Conservation (phyloP, 2,888 invertebrate genomes). For the Liposcelis brunnea region DNA sequence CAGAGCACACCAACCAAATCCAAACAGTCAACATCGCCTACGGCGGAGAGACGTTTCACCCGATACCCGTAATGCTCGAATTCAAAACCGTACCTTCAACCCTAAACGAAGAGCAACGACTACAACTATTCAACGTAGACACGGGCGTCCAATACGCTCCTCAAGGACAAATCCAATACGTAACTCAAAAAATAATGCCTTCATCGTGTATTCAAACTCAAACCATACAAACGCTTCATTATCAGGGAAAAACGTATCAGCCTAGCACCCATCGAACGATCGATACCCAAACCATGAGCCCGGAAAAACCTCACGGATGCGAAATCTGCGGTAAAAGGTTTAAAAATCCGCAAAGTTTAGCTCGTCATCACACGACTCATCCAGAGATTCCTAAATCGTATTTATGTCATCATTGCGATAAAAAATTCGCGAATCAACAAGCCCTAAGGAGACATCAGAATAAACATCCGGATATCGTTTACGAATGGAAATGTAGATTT, state of each 20-base stretch:
- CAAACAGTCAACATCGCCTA: constrained; percentile 3
- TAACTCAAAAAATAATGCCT: neutral
- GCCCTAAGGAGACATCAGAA: constrained; percentile 3
- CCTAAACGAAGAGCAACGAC: neutral
- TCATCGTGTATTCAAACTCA: no score
- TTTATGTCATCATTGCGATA: constrained; percentile 4
- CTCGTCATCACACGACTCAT: constrained; percentile 1
- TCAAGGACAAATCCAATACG: constrained; percentile 4
- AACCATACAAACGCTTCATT: neutral
- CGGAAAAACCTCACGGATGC: neutral
- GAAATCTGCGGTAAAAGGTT: neutral
- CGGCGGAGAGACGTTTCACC: neutral
- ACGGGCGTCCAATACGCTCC: neutral
- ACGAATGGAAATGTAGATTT: constrained; percentile 6
- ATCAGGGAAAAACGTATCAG: constrained; percentile 1
- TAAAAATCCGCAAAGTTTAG: constrained; percentile 6
- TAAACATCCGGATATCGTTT: constrained; percentile 6
- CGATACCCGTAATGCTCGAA: constrained; percentile 5
- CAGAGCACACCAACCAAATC: neutral
- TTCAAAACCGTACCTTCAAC: constrained; percentile 2
- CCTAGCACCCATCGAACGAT: constrained; percentile 1
- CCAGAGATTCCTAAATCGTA: constrained; percentile 5
- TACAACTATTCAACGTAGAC: constrained; percentile 4
- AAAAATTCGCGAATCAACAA: constrained; percentile 7
- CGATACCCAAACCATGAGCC: neutral